Evolutionary conservation across 1,140 invertebrate species (phyloP), one percentile per base, ranked within the genome.

Genomic region (Drosophila ohnishii): DNA sequence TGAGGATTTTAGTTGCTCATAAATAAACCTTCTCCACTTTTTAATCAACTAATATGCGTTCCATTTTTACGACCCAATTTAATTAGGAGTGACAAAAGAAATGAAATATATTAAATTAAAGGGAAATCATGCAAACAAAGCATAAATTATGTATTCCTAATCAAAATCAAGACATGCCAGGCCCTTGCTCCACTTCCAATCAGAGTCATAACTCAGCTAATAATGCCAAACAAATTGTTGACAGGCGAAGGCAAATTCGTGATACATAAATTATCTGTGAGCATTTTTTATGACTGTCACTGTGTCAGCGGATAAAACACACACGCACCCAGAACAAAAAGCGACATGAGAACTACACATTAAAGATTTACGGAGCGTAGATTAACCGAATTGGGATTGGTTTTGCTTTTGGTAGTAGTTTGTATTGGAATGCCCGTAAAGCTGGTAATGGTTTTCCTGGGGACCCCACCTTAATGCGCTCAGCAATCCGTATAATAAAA

Each of bases 101-200:
- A 22, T 32, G 11, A 72, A 71, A 40, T 50, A 59, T 59, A 71
- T 71, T 59, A 39, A 75, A 75, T 75, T 75, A 72, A 57, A 55
- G 34, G 35, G 58, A 75, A 80, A 71, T 76, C 78, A 80, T 76
- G 78, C 76, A 79, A 80, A 48, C 47, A 72, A 25, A 59, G 45
- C 50, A 86, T 86, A 79, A 80, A 86, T 83, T 87, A 87, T 87
- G 69, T 67, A 86, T 83, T 86, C 67, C 81, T 79, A 79, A 86
- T 87, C 83, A 83, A 76, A 66, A 50, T 48, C 76, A 60, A 61
- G 51, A 34, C 60, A 69, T 61, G 73, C 44, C 73, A 28, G 19
- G 51, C 51, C 19, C 51, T 9, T 19, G 56, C 53, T 32, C 44
- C 53, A 66, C 45, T 58, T 67, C 56, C 70, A 66, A 75, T 65